Percentiles rank a stretch among this genome's conserved stretches.
phyloP scores from a whole-genome alignment of 2,113 vertebrate species.

The Gymnogyps californianus region DNA sequence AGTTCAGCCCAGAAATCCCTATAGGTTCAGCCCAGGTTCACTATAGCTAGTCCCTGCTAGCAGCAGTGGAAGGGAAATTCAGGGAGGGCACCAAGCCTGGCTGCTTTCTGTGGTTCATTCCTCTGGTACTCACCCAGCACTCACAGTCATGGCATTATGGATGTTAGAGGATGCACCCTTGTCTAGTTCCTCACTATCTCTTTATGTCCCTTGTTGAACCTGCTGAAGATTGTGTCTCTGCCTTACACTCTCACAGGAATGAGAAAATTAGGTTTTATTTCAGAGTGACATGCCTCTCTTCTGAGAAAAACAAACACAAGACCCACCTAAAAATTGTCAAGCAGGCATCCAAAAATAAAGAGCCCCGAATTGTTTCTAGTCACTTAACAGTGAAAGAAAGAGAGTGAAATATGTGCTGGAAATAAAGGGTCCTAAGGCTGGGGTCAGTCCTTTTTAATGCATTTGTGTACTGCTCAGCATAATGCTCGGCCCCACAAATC shows the following conservation, averaged over 20 bases:
- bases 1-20: not conserved
- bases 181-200: not conserved
- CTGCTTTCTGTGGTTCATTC: not conserved
- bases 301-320: not conserved
- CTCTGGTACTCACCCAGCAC: not conserved
- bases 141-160: fast-evolving
- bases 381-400: not conserved
- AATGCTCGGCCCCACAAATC: not conserved
- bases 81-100: not conserved
- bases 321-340: not conserved
- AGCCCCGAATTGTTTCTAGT: not conserved
- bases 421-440: not conserved
- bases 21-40: not conserved
- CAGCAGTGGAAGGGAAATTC: not conserved
- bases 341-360: not conserved
- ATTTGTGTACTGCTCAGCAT: not conserved
- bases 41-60: not conserved
- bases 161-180: not conserved
- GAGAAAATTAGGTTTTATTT: not conserved
- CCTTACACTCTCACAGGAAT: not conserved
- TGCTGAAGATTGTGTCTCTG: not conserved
- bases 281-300: not conserved
- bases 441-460: not conserved
- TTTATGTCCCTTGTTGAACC: not conserved
- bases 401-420: not conserved